Evolutionary conservation across 2,797 vertebrate genomes (phyloP), one percentile per base, ranked within the genome.

Genomic region (Pseudomugil gertrudae): DNA sequence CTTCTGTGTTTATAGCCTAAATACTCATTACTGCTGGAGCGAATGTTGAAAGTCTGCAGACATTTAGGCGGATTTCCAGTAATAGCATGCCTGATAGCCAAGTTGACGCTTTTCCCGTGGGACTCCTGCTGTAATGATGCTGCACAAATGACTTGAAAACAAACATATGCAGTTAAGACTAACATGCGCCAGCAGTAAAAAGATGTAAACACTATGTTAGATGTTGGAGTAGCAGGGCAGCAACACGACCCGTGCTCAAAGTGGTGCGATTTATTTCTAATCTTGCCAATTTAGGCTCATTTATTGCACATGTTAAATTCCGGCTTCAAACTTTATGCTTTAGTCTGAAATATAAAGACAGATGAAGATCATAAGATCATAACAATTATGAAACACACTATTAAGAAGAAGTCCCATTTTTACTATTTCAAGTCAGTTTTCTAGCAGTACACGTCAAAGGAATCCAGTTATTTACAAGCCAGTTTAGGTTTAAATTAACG

Each of bases 21-120:
- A 81, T 73, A 80, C 4, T 52, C 70, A 62, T 71, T 79, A 53
- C 38, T 7, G 14, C 48, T 32, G 10, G 54, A 9, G 66, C 50
- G 47, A 24, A 10, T 27, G 24, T 21, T 19, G 29, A 63, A 24
- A 57, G 29, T 63, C 52, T 59, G 57, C 55, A 76, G 58, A 58
- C 52, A 54, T 74, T 69, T 47, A 62, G 71, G 66, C 9, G 65
- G 59, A 80, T 74, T 78, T 67, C 63, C 74, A 29, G 63, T 79
- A 76, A 83, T 56, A 38, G 66, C 27, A 32, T 17, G 30, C 72
- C 67, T 81, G 69, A 80, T 70, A 74, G 76, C 60, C 15, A 57
- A 63, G 19, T 55, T 59, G 53, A 26, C 45, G 72, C 24, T 30
- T 35, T 30, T 54, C 79, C 69, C 0, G 0, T 26, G 75, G 66